Evolutionary conservation across 2,113 vertebrate species (phyloP), one percentile per base, ranked within the genome.

Genomic region (Hyaena hyaena): DNA sequence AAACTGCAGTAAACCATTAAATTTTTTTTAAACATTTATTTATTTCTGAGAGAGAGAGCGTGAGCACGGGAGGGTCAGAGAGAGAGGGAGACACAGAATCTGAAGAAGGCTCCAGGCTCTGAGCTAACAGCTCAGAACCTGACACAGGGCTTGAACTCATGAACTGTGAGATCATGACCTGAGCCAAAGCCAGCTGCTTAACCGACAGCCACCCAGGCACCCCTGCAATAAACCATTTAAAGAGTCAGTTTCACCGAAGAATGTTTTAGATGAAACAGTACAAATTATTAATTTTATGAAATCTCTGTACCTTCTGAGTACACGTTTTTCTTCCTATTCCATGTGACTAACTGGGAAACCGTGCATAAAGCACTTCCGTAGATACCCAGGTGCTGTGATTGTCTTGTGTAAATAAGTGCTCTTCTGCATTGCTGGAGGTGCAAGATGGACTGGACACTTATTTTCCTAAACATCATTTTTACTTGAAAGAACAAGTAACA

Each of bases 401-500:
- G 39, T n/a, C 71, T 81, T 45, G 48, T 61, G 58, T 61, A 61
- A 87, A 45, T 68, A 85, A 95, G 87, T 33, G 10, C 69, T 71
- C 48, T 95, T 80, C 63, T 10, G 39, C 3, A 17, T 31, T 61
- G 53, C 81, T 69, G n/a, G 81, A 92, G 88, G 55, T 71, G 3
- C 28, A 87, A 95, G 35, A 11, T 89, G 74, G 55, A 88, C 50
- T 35, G 33, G 85, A 50, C 28, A 68, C 61, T 69, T 43, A 90
- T 24, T n/a, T 43, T 66, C 50, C 63, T 65, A 95, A 96, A 79
- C 28, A 88, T 76, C 31, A 68, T 69, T 90, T 92, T 91, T 87
- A 90, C 93, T 94, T 85, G 68, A 94, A 96, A 96, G 79, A 90
- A 69, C 65, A 53, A 94, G 92, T 73, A 68, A 80, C 69, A 87